phyloP scores from a whole-genome alignment of 2,797 vertebrate species.

The Brachyrhaphis roseni region DNA sequence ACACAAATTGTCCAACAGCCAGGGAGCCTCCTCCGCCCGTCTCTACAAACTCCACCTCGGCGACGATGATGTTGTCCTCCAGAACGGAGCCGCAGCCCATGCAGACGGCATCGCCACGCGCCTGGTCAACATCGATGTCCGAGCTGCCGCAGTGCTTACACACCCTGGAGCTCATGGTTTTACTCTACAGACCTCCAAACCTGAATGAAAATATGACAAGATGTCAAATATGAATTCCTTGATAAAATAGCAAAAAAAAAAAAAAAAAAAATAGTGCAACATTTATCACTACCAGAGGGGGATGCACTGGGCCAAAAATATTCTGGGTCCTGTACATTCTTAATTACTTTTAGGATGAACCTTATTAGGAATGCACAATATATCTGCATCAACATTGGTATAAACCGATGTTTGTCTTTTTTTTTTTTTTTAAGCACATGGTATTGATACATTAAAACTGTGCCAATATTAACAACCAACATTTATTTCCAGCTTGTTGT shows the following conservation, averaged over 20 bases:
- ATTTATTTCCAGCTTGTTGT: neutral
- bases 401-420: neutral
- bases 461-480: neutral
- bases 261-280: neutral
- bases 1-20: constrained; percentile 94
- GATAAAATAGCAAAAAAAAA: neutral
- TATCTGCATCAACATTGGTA: neutral
- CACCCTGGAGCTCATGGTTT: constrained; percentile 85
- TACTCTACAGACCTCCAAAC: neutral
- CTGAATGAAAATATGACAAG: constrained; percentile 19
- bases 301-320: too few species aligned
- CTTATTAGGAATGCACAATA: neutral
- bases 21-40: constrained; percentile 90
- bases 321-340: neutral
- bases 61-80: constrained; percentile 98
- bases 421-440: neutral
- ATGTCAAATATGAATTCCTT: neutral
- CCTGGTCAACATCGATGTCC: constrained; percentile 91
- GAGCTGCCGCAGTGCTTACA: constrained; percentile 89
- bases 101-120: constrained; percentile 93
- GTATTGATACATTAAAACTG: neutral
- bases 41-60: constrained; percentile 97
- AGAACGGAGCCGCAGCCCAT: constrained; percentile 94
- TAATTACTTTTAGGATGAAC: neutral
- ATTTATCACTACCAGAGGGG: neutral